phyloP scores from a whole-genome alignment of 2,797 vertebrate species.

The Macropodus opercularis region DNA sequence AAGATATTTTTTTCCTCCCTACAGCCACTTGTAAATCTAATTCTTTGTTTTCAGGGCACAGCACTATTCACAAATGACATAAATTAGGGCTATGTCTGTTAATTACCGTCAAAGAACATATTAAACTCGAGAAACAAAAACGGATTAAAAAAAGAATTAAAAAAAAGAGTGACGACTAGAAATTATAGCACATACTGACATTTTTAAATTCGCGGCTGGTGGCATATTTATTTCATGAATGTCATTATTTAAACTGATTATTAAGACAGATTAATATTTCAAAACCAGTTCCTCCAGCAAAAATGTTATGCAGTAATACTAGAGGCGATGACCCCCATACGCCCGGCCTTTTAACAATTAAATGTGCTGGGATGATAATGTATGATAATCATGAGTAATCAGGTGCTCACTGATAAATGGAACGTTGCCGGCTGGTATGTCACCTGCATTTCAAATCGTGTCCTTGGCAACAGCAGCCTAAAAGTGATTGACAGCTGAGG shows the following conservation, averaged over 20 bases:
- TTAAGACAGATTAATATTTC: slow-evolving; percentile 77
- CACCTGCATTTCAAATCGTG: slow-evolving; percentile 94
- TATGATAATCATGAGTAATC: slow-evolving; percentile 97
- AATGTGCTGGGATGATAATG: slow-evolving; percentile 97
- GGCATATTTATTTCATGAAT: slow-evolving; percentile 40
- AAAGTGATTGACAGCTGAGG: slow-evolving; percentile 86
- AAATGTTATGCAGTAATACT: slow-evolving; percentile 71
- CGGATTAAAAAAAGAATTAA: neutral
- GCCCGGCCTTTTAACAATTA: slow-evolving; percentile 86
- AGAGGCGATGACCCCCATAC: slow-evolving; percentile 77
- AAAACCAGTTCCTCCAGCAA: slow-evolving; percentile 63
- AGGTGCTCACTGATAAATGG: slow-evolving; percentile 89
- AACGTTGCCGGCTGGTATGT: slow-evolving; percentile 86
- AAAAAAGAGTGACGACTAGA: neutral
- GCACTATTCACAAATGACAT: neutral
- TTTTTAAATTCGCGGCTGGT: neutral
- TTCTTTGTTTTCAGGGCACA: slow-evolving; percentile 13
- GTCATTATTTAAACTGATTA: slow-evolving; percentile 46
- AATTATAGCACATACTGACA: neutral
- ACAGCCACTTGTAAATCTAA: slow-evolving; percentile 1
- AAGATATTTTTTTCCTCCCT: slow-evolving; percentile 53
- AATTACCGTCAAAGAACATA: neutral
- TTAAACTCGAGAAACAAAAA: neutral
- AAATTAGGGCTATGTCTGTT: neutral
- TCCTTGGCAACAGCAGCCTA: slow-evolving; percentile 82